Percentiles rank a stretch among this genome's conserved stretches.
phyloP scores from a whole-genome alignment of 2,797 vertebrate species.

The Lepus oiostolus region DNA sequence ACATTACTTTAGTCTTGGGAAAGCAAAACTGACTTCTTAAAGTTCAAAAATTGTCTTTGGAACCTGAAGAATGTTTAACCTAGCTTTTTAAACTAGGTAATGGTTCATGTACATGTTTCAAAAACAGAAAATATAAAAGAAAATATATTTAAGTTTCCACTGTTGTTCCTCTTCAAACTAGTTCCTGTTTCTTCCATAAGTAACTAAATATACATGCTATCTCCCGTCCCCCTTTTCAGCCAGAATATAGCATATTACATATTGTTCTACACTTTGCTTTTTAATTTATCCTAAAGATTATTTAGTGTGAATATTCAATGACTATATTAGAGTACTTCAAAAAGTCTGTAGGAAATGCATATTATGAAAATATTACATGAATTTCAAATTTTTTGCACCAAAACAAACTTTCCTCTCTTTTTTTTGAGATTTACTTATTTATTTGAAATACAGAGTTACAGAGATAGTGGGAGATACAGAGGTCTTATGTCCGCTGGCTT shows the following conservation, averaged over 20 bases:
- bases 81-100: constrained; percentile 48
- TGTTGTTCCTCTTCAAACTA: neutral
- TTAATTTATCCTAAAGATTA: constrained; percentile 37
- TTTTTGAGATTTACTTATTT: too few relatives aligned
- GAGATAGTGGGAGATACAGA: too few relatives aligned
- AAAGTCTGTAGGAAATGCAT: too few relatives aligned
- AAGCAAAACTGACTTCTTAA: neutral
- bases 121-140: constrained; percentile 32
- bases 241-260: neutral
- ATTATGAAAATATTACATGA: too few relatives aligned
- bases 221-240: neutral
- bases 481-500: too few relatives aligned
- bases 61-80: neutral
- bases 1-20: constrained; percentile 6
- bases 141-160: neutral
- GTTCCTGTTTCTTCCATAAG: neutral
- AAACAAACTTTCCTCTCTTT: too few relatives aligned
- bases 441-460: too few relatives aligned
- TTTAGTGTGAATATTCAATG: neutral
- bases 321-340: neutral
- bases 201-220: constrained; percentile 14
- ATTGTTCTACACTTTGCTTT: neutral
- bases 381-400: too few relatives aligned
- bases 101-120: neutral
- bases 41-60: constrained; percentile 48